These are phyloP conservation scores for Stegastes partitus DNA, from an alignment of 2,113 vertebrate genomes.

Conservation along the genomic window DNA sequence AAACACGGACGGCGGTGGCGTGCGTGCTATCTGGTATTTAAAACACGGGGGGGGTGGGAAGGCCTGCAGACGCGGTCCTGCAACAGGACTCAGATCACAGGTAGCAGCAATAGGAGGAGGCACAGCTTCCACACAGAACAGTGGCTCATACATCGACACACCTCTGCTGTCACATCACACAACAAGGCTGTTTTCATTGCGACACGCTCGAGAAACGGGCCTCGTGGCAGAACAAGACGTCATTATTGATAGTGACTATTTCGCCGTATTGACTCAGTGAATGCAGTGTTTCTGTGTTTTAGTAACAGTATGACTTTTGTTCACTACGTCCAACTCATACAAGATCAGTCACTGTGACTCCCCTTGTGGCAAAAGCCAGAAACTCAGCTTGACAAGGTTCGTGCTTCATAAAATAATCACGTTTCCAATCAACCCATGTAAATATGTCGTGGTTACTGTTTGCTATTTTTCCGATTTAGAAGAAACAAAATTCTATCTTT, in stretches of 20 bases:
- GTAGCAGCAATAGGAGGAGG: conserved; percentile 74
- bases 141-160: conserved; percentile 56
- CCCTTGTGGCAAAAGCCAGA: no score
- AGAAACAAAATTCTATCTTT: background rate
- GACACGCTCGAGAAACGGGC: conserved; percentile 3
- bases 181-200: conserved; percentile 58
- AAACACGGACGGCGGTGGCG: conserved; percentile 59
- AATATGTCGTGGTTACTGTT: background rate
- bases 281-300: background rate
- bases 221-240: conserved; percentile 7
- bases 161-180: conserved; percentile 40
- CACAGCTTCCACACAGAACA: conserved; percentile 58
- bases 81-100: conserved; percentile 75
- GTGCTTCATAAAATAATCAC: no score
- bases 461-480: background rate
- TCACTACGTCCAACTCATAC: no score
- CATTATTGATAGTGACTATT: background rate
- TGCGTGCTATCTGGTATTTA: conserved; percentile 71
- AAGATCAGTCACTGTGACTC: no score
- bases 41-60: conserved; percentile 65
- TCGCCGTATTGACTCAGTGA: background rate
- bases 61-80: conserved; percentile 33
- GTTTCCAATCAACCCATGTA: no score
- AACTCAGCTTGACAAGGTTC: background rate
- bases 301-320: no score